Base-by-base conservation (phyloP, 2,797 vertebrate genomes). In the Sebastes matsubarae region DNA sequence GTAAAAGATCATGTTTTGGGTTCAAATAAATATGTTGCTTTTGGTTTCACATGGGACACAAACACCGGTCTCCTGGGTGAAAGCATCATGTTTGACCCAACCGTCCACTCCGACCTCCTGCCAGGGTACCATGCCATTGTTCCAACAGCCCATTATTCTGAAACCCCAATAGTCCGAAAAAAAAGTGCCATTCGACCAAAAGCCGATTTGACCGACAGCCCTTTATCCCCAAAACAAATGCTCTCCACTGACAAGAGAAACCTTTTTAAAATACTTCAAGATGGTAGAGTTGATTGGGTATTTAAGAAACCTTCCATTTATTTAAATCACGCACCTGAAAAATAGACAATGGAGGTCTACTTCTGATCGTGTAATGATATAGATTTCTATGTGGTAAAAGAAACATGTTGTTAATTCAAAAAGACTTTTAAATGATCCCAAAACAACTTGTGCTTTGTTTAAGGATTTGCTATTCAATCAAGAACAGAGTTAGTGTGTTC, bases 401-500 rank as follows among this genome's bases (percentile, higher is more conserved):
- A 22, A 63, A 36, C 8, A n/a, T 67, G 30, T 29, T 25, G 14
- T 38, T 27, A 7, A 30, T 69, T 58, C 27, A 77, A 58, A 65
- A 42, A 27, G 13, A 54, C 8, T 0, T 64, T 68, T 25, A 65
- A 64, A 60, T 8, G 8, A 24, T 46, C 22, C 2, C 25, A 0
- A 59, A 81, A 32, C 66, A 65, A 16, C 68, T n/a, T 59, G 5
- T 29, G 12, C 38, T 75, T 77, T 78, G 61, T 55, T 27, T 69
- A 60, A 57, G 58, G 42, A 52, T 72, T 61, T 5, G 2, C 59
- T 14, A 30, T 50, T 77, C 57, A 75, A 80, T 76, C 29, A 27
- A 27, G 29, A 76, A 65, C 38, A 65, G 75, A 57, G 79, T n/a
- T 52, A 1, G 73, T 78, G 58, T 77, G 81, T 85, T 46, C 7